Conservation (phyloP, 2,888 invertebrate species). For the Dynastes grantii region DNA sequence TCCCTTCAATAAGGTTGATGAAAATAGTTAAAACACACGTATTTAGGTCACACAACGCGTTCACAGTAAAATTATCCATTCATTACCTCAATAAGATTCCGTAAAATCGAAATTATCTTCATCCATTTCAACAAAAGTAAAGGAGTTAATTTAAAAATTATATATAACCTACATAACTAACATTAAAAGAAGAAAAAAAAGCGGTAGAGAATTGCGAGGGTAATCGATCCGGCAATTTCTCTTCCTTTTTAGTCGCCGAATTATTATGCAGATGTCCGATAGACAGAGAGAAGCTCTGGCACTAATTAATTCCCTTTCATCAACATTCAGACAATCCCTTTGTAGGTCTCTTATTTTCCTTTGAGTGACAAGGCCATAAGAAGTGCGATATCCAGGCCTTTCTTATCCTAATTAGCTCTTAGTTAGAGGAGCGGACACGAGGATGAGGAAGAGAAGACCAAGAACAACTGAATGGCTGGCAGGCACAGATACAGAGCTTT, state of each 20-base stretch:
- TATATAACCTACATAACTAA: too few species aligned
- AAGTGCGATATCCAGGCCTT: conserved; percentile 63
- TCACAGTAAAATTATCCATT: too few species aligned
- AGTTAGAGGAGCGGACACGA: conserved; percentile 62
- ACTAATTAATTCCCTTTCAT: conserved; percentile 68
- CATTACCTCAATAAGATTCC: too few species aligned
- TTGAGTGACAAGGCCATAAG: conserved; percentile 65
- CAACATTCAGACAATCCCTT: conserved; percentile 64
- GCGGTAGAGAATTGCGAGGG: background rate
- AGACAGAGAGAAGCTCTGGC: conserved; percentile 50
- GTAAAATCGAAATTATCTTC: too few species aligned
- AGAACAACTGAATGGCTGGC: conserved; percentile 62
- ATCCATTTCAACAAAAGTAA: too few species aligned
- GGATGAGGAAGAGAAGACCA: conserved; percentile 59
- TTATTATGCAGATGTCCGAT: conserved; percentile 58
- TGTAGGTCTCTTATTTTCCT: conserved; percentile 64
- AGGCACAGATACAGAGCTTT: conserved; percentile 61
- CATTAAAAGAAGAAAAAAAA: too few species aligned
- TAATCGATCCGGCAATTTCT: conserved; percentile 32
- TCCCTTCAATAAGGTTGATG: too few species aligned
- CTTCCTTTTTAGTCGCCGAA: conserved; percentile 23
- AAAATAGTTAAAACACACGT: too few species aligned
- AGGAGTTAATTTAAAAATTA: too few species aligned
- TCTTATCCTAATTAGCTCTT: conserved; percentile 67
- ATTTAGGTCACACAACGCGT: too few species aligned